These are phyloP conservation scores for Tragelaphus scriptus DNA, from an alignment of 2,113 vertebrate species.

Conservation along the genomic window DNA sequence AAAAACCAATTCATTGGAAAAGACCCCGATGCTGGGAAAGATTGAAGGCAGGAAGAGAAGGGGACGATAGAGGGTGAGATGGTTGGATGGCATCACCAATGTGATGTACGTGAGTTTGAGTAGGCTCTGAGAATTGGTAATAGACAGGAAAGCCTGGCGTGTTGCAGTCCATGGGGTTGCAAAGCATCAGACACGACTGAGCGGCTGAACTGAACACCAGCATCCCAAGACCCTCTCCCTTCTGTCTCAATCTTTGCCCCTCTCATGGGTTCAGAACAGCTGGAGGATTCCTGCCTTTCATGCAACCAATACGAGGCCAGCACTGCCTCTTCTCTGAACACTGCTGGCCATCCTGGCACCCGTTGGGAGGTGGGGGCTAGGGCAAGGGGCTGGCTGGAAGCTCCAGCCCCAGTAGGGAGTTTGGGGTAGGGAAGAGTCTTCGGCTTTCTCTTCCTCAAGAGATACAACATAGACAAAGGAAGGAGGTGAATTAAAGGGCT, in stretches of 20 bases:
- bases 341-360: not conserved
- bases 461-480: not conserved
- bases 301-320: accelerated
- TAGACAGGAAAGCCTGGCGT: not conserved
- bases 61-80: not conserved
- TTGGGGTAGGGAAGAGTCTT: not conserved
- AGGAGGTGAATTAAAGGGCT: not conserved
- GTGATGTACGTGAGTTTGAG: not conserved
- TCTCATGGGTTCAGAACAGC: not conserved
- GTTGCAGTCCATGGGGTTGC: not conserved
- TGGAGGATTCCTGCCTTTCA: not conserved
- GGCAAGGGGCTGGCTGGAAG: not conserved
- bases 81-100: not conserved
- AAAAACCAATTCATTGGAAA: not conserved
- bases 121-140: not conserved
- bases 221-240: not conserved
- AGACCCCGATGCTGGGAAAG: not conserved
- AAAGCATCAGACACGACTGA: not conserved
- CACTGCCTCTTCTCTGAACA: not conserved
- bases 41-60: not conserved
- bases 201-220: not conserved
- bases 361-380: accelerated
- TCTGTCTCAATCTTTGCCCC: not conserved
- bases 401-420: not conserved
- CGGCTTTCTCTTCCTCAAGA: not conserved